A percentile compares a stretch with the other conserved stretches of the same genome.
These are phyloP conservation scores for Drosophila dunni DNA, from an alignment of 1,140 invertebrate genomes.

Conservation along the genomic window DNA sequence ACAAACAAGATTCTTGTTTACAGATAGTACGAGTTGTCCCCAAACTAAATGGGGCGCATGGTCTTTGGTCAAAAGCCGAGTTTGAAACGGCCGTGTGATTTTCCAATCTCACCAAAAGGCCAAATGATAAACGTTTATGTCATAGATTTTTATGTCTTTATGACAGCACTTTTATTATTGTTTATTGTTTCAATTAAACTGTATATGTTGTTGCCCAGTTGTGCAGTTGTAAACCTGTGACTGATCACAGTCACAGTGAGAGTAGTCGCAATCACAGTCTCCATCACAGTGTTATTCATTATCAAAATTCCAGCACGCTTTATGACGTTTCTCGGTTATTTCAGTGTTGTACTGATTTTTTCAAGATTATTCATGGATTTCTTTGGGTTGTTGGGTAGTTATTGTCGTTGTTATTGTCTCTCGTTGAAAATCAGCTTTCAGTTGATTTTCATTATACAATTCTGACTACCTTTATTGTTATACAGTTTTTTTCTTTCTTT, in stretches of 20 bases:
- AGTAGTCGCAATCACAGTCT: slow-evolving; percentile 21
- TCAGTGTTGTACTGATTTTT: slow-evolving; percentile 48
- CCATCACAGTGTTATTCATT: slow-evolving; percentile 53
- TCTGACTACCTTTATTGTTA: slow-evolving; percentile 45
- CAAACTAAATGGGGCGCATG: slow-evolving; percentile 1
- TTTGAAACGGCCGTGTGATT: slow-evolving; percentile 50
- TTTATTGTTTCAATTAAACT: slow-evolving; percentile 74
- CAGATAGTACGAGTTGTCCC: slow-evolving; percentile 14
- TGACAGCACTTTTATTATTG: slow-evolving; percentile 59
- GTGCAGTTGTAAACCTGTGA: slow-evolving; percentile 39
- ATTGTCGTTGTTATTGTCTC: slow-evolving; percentile 50
- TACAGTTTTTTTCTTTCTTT: slow-evolving; percentile 34
- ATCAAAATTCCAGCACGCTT: slow-evolving; percentile 78
- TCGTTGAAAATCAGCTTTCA: slow-evolving; percentile 78
- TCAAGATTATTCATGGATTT: slow-evolving; percentile 56
- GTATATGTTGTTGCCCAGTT: neutral
- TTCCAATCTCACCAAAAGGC: slow-evolving; percentile 22
- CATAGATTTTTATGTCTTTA: slow-evolving; percentile 65
- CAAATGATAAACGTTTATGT: slow-evolving; percentile 8
- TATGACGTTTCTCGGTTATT: slow-evolving; percentile 63
- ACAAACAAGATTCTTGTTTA: slow-evolving; percentile 68
- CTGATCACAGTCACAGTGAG: slow-evolving; percentile 35
- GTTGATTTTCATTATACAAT: slow-evolving; percentile 71
- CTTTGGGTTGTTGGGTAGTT: slow-evolving; percentile 26
- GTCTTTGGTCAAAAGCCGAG: slow-evolving; percentile 8